Base-by-base conservation (phyloP, 53 echinoderm and acorn worm species). In the Actinopyga echinites region DNA sequence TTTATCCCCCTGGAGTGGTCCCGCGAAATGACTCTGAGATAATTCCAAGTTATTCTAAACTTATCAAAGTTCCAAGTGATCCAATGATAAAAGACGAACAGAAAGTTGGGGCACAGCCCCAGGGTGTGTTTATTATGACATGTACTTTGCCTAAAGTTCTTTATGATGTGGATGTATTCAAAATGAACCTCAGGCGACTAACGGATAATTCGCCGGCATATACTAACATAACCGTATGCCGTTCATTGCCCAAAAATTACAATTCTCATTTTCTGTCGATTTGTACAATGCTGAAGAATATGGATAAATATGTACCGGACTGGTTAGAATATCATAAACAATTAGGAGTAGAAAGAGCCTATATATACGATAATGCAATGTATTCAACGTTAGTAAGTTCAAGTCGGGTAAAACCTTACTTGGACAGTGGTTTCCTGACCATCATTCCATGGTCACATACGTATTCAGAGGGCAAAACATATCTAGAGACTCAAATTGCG, bases 241-340 rank as follows among this genome's bases (percentile, higher is more conserved):
- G 61, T 1, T 78, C 90, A 2, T 65, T 65, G 36, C 63, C 62
- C 37, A 64, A 44, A 45, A 56, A 63, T 15, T 59, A 83, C 36
- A 64, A 58, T 12, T 63, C 31, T 40, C 56, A 83, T 52, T 84
- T 73, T 29, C 79, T 93, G 15, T 80, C 87, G 19, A 80, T 93
- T 35, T 92, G 93, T 45, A 92, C 93, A 8, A 92, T 92, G 93
- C 53, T 87, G 1, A 92, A 89, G 49, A 64, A 89, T 57, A 89
- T 92, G 89, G 84, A 89, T 29, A 57, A 30, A 10, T 78, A 83
- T 25, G 80, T 92, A 0, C 80, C 87, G 19, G 56, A 74, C 19
- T 92, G 89, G 93, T 64, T 92, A 53, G 84, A 89, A 22, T 92
- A 86, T 36, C 84, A 92, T 60, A 74, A 33, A 33, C 75, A 79